Evolutionary conservation across 2,888 invertebrate species (phyloP), one percentile per base, ranked within the genome.

Genomic region (Atethmia centrago): DNA sequence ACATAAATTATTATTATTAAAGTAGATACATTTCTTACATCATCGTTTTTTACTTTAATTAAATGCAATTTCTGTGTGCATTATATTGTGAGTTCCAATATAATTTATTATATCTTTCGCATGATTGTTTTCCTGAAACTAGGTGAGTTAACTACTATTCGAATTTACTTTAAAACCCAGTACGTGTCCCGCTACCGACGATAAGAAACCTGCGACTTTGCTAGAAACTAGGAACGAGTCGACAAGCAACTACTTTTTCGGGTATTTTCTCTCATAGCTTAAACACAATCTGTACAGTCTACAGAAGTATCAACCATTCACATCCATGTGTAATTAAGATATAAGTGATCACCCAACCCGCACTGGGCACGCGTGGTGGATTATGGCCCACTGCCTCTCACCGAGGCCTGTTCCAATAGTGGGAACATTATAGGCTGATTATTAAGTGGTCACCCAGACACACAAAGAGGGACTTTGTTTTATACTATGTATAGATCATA

Each of bases 11-110:
- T 3, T 53, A 19, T 21, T 58, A 4, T 42, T 12, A 45, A 31
- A 49, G n/a, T n/a, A 55, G 53, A 53, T 55, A 31, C 0, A 71
- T 45, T 71, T 71, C 69, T 68, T 53, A 42, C 68, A 51, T 69
- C 19, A 5, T 42, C 0, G 21, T 31, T 14, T 70, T 42, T 53
- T 7, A 36, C 19, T 36, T n/a, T 31, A 51, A 40, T 40, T 14
- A 10, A 76, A 49, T n/a, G 1, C 12, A 61, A 62, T 53, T n/a
- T 62, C 36, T 55, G 14, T 45, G 14, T 31, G 7, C 19, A 16
- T 25, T 49, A 21, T 31, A 16, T 53, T 14, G 45, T 36, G 1
- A 36, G n/a, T 19, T 61, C 31, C 16, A 21, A 62, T 40, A 47
- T 16, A 28, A n/a, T 36, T 16, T 49, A 68, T 12, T 40, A 47